Conservation (phyloP, 2,888 invertebrate genomes). For the Chrysopilus asiliformis region DNA sequence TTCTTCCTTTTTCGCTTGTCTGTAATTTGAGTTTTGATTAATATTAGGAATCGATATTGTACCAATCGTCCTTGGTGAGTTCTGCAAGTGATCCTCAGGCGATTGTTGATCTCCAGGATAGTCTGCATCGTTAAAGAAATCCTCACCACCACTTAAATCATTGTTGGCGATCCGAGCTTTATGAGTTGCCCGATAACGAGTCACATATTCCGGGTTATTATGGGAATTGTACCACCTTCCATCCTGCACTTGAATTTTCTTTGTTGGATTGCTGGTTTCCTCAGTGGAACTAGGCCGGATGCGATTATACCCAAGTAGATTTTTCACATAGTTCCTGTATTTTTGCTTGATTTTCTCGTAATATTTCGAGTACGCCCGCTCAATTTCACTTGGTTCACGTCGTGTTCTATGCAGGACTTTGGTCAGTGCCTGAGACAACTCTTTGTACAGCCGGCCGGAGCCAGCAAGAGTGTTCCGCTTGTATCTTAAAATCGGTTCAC, state of each 20-base stretch:
- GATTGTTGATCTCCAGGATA: not conserved
- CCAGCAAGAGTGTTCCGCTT: constrained; percentile 5
- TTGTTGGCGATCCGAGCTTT: constrained; percentile 19
- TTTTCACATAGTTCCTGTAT: constrained; percentile 29
- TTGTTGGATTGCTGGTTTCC: constrained; percentile 15
- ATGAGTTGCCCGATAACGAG: constrained; percentile 21
- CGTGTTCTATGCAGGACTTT: constrained; percentile 11
- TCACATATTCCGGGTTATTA: constrained; percentile 22
- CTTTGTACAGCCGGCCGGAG: constrained; percentile 1
- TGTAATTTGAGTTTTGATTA: constrained; percentile 15
- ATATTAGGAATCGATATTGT: constrained; percentile 23
- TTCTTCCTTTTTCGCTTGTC: constrained; percentile 1
- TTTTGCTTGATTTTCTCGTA: constrained; percentile 30
- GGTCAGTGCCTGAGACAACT: not conserved
- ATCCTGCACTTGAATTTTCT: constrained; percentile 22
- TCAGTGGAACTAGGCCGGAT: constrained; percentile 14
- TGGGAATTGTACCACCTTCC: constrained; percentile 23
- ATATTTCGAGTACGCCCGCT: constrained; percentile 28
- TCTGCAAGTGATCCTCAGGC: constrained; percentile 4
- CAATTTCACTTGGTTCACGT: constrained; percentile 22
- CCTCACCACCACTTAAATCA: constrained; percentile 13
- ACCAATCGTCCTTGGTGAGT: not conserved
- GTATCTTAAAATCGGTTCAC: constrained; percentile 2
- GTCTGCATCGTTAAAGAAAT: constrained; percentile 6
- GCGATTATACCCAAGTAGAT: constrained; percentile 23